A percentile compares a stretch with the other conserved stretches of the same genome.
Evolutionary conservation across 2,888 invertebrate species (phyloP).

Genomic region (Sepiola atlantica): DNA sequence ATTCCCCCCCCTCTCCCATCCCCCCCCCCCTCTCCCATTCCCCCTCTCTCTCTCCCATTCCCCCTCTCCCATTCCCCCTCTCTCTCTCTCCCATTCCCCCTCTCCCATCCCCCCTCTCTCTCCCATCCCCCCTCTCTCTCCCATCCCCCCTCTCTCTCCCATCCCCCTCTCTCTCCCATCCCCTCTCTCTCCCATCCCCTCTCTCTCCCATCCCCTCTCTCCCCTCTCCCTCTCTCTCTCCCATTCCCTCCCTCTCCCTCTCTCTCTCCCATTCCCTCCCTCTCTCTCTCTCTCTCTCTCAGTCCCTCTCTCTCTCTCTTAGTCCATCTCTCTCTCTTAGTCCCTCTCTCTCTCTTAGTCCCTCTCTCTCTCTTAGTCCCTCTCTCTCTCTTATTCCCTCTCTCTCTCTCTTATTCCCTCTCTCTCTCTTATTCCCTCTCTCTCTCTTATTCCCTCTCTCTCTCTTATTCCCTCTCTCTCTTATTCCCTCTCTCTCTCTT

Average conservation of each 20-base stretch:
- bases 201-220: no score
- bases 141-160: no score
- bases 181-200: slow-evolving; percentile 14
- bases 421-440: slow-evolving; percentile 16
- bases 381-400: no score
- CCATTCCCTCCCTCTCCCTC: slow-evolving; percentile 42
- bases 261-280: slow-evolving; percentile 33
- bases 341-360: not conserved
- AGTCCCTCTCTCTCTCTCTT: not conserved
- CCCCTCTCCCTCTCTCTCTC: not conserved
- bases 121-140: no score
- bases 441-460: slow-evolving; percentile 44
- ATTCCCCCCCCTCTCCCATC: no score
- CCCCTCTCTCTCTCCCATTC: no score
- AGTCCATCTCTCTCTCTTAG: not conserved
- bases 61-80: no score
- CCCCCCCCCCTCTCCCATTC: no score
- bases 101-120: no score
- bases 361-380: slow-evolving; percentile 18
- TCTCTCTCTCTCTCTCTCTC: not conserved
- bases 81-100: no score
- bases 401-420: no score
- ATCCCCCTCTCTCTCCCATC: no score
- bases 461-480: not conserved
- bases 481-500: not conserved